A percentile compares a stretch with the other conserved stretches of the same genome.
Evolutionary conservation across 2,888 invertebrate species (phyloP).

Genomic region (Homarus gammarus): DNA sequence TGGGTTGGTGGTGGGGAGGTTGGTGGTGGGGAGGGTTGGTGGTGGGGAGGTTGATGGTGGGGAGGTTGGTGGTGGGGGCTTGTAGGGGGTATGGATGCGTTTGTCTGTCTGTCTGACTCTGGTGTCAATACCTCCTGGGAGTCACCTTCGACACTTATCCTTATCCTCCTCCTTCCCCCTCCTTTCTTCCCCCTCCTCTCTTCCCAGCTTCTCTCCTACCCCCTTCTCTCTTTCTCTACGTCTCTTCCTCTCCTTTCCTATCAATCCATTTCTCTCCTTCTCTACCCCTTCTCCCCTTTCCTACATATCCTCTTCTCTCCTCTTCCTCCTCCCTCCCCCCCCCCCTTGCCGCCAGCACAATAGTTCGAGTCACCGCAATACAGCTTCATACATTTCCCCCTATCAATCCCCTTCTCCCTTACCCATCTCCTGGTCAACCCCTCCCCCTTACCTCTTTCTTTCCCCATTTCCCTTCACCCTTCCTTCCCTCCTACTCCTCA

Average conservation of each 20-base stretch:
- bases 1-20: too few relatives aligned
- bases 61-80: too few relatives aligned
- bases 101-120: too few relatives aligned
- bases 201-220: not conserved
- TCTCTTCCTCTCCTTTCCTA: not conserved
- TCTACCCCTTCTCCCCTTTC: not conserved
- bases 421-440: too few relatives aligned
- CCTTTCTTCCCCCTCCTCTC: not conserved
- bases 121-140: too few relatives aligned
- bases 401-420: not conserved
- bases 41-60: too few relatives aligned
- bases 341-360: not conserved
- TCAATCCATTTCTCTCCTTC: not conserved
- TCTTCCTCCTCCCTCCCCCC: not conserved
- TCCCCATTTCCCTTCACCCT: not conserved
- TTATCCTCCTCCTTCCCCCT: not conserved
- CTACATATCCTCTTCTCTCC: not conserved
- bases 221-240: not conserved
- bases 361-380: too few relatives aligned
- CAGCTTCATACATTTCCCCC: not conserved
- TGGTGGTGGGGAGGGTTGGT: too few relatives aligned
- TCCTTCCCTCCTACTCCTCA: not conserved
- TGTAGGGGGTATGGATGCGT: too few relatives aligned
- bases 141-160: too few relatives aligned
- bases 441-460: too few relatives aligned